Conservation (phyloP, 2,113 vertebrate species). For the Elephas maximus region DNA sequence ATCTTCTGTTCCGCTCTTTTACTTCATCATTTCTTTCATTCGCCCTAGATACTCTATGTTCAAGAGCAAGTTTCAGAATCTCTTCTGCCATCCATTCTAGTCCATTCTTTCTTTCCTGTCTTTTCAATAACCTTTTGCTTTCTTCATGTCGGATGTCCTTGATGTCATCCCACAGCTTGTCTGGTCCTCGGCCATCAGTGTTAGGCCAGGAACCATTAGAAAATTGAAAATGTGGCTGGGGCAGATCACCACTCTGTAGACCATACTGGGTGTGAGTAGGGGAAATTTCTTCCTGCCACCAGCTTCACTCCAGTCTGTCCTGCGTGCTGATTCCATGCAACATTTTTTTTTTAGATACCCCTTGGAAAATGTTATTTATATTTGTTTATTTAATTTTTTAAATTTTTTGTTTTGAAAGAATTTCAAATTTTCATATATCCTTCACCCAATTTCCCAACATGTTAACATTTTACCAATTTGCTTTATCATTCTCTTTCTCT, state of each 20-base stretch:
- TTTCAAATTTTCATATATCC: background rate
- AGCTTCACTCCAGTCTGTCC: background rate
- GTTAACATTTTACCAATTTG: constrained; percentile 3
- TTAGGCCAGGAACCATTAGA: background rate
- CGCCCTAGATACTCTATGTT: too few relatives aligned
- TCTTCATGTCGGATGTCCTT: too few relatives aligned
- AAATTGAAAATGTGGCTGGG: background rate
- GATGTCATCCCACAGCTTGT: too few relatives aligned
- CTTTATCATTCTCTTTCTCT: constrained; percentile 37
- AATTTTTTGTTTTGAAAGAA: constrained; percentile 41
- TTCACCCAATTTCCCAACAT: background rate
- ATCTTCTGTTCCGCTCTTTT: too few relatives aligned
- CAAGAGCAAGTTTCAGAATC: too few relatives aligned
- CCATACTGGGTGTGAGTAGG: background rate
- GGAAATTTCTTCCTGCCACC: background rate
- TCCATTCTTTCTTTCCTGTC: too few relatives aligned
- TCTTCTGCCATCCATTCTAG: too few relatives aligned
- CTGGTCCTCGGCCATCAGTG: too few relatives aligned
- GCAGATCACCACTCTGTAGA: background rate
- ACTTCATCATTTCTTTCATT: too few relatives aligned
- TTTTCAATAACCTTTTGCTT: too few relatives aligned
- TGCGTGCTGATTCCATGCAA: background rate
- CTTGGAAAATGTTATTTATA: background rate
- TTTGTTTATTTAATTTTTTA: background rate
- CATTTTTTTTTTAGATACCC: background rate